Conservation (phyloP, 1,140 invertebrate species). For the Drosophila ananassae region DNA sequence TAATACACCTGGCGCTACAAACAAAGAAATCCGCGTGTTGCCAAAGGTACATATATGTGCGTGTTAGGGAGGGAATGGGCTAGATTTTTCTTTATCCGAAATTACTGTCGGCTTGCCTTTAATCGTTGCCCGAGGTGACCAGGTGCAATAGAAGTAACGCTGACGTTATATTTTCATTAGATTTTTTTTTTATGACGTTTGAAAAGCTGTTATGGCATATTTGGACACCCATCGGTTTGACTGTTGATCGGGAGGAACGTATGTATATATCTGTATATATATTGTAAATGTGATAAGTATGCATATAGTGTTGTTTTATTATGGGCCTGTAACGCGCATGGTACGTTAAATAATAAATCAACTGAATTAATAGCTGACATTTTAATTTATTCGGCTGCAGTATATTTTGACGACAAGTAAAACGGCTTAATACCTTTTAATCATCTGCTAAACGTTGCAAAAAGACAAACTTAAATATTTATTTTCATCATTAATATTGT, state of each 20-base stretch:
- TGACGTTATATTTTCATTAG: slow-evolving; percentile 3
- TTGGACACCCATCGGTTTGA: slow-evolving; percentile 13
- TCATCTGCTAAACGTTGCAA: not conserved
- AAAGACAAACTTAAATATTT: not conserved
- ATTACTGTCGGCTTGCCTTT: slow-evolving; percentile 1
- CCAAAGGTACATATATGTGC: not conserved
- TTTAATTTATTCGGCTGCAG: not conserved
- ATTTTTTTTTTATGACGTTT: slow-evolving; percentile 15
- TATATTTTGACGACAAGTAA: slow-evolving; percentile 1
- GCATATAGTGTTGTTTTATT: slow-evolving; percentile 35
- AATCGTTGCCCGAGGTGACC: slow-evolving; percentile 2
- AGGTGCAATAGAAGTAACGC: not conserved
- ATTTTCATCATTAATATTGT: not conserved
- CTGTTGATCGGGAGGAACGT: slow-evolving; percentile 10
- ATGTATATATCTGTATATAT: slow-evolving; percentile 11
- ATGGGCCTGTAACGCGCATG: slow-evolving; percentile 26
- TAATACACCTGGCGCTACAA: slow-evolving; percentile 1
- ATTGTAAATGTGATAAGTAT: slow-evolving; percentile 40
- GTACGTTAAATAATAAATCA: slow-evolving; percentile 18
- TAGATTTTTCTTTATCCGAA: slow-evolving; percentile 1
- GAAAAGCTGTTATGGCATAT: slow-evolving; percentile 16
- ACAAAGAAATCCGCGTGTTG: slow-evolving; percentile 4
- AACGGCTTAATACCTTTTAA: not conserved
- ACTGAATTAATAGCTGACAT: slow-evolving; percentile 7
- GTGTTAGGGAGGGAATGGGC: slow-evolving; percentile 3